A percentile compares a stretch with the other conserved stretches of the same genome.
These are phyloP conservation scores for Drosophila ohnishii DNA, from an alignment of 1,140 invertebrate species.

Conservation along the genomic window DNA sequence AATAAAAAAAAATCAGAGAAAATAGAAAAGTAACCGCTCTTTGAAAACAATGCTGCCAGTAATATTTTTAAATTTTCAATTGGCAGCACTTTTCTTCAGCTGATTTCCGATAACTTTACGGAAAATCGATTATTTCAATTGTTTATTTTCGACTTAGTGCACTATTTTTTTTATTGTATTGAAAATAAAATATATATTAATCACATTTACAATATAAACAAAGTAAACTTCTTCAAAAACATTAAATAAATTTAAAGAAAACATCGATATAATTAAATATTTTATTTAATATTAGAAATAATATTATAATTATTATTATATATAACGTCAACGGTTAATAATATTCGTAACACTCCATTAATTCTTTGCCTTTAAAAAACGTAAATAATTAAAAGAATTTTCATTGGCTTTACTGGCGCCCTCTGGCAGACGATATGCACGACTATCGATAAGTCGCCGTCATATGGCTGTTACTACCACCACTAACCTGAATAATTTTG, in stretches of 20 bases:
- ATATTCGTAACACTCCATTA: background rate
- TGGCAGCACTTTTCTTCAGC: background rate
- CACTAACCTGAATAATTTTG: constrained; percentile 2
- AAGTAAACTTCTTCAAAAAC: too few species aligned
- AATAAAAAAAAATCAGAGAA: background rate
- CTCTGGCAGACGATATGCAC: background rate
- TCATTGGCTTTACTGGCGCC: background rate
- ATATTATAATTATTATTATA: too few species aligned
- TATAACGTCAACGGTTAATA: background rate
- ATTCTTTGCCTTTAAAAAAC: too few species aligned
- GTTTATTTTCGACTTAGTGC: background rate
- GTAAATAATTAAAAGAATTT: background rate
- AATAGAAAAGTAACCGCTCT: constrained; percentile 6
- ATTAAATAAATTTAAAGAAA: background rate
- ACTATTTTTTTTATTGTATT: background rate
- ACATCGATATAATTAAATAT: background rate
- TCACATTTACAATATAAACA: too few species aligned
- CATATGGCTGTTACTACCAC: background rate
- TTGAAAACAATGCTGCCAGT: constrained; percentile 7
- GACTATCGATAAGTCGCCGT: background rate
- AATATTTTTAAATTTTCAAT: background rate
- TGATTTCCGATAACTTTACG: constrained; percentile 26
- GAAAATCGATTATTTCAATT: background rate
- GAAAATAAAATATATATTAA: background rate
- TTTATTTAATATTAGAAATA: too few species aligned